Percentiles rank a stretch among this genome's conserved stretches.
phyloP scores from a whole-genome alignment of 1,140 invertebrate genomes.

The Neodiprion pinetum region DNA sequence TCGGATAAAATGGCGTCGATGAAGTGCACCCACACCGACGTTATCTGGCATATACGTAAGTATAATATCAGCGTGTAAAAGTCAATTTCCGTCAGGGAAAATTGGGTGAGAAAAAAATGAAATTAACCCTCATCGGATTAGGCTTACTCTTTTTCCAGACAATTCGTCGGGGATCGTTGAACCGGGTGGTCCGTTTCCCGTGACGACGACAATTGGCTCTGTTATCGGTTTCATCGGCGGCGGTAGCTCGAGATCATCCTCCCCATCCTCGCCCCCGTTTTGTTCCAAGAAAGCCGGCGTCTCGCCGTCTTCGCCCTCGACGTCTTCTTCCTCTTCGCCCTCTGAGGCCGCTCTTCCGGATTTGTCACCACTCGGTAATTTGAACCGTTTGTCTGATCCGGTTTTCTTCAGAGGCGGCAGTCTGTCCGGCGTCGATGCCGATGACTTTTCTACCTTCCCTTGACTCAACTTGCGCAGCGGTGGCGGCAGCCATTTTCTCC shows the following conservation, averaged over 20 bases:
- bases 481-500: slow-evolving; percentile 90
- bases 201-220: slow-evolving; percentile 70
- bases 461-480: slow-evolving; percentile 89
- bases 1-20: background rate
- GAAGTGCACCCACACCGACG: background rate
- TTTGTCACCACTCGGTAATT: slow-evolving; percentile 63
- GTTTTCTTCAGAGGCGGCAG: slow-evolving; percentile 72
- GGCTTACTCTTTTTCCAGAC: slow-evolving; percentile 71
- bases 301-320: slow-evolving; percentile 41
- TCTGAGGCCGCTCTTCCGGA: slow-evolving; percentile 47
- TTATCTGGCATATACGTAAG: too few relatives aligned
- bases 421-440: slow-evolving; percentile 46
- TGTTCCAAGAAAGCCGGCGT: slow-evolving; percentile 55
- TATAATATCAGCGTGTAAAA: too few relatives aligned
- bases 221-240: slow-evolving; percentile 96
- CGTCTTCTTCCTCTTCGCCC: slow-evolving; percentile 49
- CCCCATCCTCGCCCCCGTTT: slow-evolving; percentile 79
- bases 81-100: background rate
- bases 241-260: slow-evolving; percentile 84
- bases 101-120: background rate
- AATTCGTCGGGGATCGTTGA: slow-evolving; percentile 68
- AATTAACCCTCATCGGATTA: background rate
- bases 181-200: slow-evolving; percentile 63
- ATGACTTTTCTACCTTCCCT: slow-evolving; percentile 82
- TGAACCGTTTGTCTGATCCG: slow-evolving; percentile 80